phyloP scores from a whole-genome alignment of 2,888 invertebrate genomes.

The Oegoconia quadripuncta region DNA sequence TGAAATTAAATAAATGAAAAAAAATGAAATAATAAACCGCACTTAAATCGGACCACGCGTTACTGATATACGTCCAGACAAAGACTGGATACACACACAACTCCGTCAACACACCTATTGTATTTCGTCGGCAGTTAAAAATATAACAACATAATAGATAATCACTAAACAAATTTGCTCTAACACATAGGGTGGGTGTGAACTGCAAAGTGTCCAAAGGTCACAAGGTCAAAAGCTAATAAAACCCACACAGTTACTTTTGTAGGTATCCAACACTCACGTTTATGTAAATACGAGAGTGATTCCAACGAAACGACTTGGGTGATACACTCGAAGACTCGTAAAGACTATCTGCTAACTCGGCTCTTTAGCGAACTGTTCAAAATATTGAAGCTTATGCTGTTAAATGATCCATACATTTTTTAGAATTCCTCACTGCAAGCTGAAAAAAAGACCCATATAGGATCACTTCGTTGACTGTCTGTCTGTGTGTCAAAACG shows the following conservation, averaged over 20 bases:
- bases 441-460: too few relatives aligned
- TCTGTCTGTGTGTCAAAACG: too few relatives aligned
- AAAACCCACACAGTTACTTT: constrained; percentile 32
- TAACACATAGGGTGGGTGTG: neutral
- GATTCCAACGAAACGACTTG: constrained; percentile 29
- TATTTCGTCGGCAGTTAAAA: too few relatives aligned
- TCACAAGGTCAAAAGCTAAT: constrained; percentile 32
- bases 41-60: too few relatives aligned
- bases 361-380: constrained; percentile 16
- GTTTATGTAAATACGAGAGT: constrained; percentile 42
- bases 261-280: constrained; percentile 18
- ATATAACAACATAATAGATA: neutral
- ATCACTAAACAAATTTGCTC: neutral
- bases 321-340: constrained; percentile 34
- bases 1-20: too few relatives aligned
- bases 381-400: constrained; percentile 9
- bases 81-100: too few relatives aligned
- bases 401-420: too few relatives aligned
- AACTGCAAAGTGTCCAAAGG: constrained; percentile 11
- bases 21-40: too few relatives aligned
- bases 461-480: too few relatives aligned
- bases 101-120: too few relatives aligned
- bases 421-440: too few relatives aligned
- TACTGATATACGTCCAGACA: too few relatives aligned
- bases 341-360: constrained; percentile 31